Evolutionary conservation across 1,140 invertebrate species (phyloP), one percentile per base, ranked within the genome.

Genomic region (Eciton burchellii): DNA sequence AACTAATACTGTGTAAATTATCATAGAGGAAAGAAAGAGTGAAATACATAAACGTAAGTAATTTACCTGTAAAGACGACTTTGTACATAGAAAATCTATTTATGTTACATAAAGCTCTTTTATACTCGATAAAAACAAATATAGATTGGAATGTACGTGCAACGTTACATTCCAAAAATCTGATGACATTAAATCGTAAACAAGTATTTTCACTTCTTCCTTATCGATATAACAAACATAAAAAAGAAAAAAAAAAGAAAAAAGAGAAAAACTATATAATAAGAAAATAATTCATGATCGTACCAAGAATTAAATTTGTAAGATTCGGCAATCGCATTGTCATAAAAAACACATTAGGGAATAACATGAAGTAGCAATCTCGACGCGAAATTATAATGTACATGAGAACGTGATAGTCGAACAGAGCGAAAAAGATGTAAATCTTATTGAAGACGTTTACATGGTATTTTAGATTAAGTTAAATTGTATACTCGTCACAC

Each of bases 1-100:
- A 86, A 90, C 86, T 91, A 92, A 91, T 91, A 90, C 89, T 91
- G 87, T 79, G 72, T n/a, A n/a, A 82, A 84, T 65, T 43, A 19
- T 68, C 21, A 82, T 73, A 82, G 81, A 62, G 62, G 68, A 47
- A 82, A 73, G 66, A 83, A 79, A 43, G 35, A 84, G 81, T 81
- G 59, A 82, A 62, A 82, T 21, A 5, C 52, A 14, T 52, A 60
- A 49, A 66, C 12, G 26, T 66, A 82, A 81, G 12, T 70, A 68
- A 74, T 84, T 66, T 77, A 88, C 52, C 57, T 26, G 19, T 59
- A 84, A 47, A 81, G 73, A 73, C 14, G 65, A 12, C 70, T 65
- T 66, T 88, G 66, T 73, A 88, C 49, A 84, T 84, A 29, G 56
- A 43, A 41, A 76, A 73, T 35, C 16, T 84, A 72, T 59, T 72